A percentile compares a stretch with the other conserved stretches of the same genome.
Conservation (phyloP, 2,113 vertebrate genomes). For the Anhinga anhinga region DNA sequence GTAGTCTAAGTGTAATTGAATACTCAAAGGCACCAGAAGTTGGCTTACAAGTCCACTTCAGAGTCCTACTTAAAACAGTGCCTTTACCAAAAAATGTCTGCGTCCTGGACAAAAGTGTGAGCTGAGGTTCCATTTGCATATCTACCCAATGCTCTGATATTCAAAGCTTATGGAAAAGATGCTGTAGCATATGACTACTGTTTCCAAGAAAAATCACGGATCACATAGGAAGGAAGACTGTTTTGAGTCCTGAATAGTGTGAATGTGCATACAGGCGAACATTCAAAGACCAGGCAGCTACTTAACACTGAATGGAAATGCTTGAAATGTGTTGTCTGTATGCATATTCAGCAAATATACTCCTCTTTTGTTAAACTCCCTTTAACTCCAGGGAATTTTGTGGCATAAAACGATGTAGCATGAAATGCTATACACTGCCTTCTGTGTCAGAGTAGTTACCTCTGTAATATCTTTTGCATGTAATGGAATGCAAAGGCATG, state of each 20-base stretch:
- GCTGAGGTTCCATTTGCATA: background rate
- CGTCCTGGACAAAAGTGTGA: background rate
- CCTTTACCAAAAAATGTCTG: background rate
- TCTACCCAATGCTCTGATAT: background rate
- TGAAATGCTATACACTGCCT: background rate
- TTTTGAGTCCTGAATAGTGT: background rate
- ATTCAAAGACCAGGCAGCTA: background rate
- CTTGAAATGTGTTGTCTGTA: background rate
- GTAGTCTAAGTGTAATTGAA: background rate
- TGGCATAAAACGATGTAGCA: background rate
- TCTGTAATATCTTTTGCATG: background rate
- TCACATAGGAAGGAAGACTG: background rate
- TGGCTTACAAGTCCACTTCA: background rate
- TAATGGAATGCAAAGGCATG: background rate
- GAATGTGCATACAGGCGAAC: background rate
- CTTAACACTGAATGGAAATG: background rate
- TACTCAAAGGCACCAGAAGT: background rate
- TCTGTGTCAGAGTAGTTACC: background rate
- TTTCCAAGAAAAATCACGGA: background rate
- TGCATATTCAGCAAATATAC: background rate
- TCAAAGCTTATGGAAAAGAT: background rate
- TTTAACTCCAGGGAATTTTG: background rate
- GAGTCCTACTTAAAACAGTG: background rate
- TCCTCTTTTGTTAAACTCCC: background rate
- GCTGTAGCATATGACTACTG: background rate